Base-by-base conservation (phyloP, 2,797 vertebrate genomes). In the Scolopax rusticola region DNA sequence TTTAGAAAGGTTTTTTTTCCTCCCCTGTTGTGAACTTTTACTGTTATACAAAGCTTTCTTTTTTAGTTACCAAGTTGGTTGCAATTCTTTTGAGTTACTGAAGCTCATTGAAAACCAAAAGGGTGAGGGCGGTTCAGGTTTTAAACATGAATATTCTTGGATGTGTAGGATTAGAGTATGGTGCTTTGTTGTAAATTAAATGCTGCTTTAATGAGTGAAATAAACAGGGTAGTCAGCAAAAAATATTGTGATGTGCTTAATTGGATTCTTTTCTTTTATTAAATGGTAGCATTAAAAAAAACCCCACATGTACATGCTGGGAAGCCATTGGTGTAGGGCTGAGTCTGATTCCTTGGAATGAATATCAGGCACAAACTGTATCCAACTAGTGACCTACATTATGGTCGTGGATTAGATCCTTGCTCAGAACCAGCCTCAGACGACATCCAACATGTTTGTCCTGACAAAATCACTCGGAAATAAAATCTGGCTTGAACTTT, bases 21-120 rank as follows among this genome's bases (percentile, higher is more conserved):
- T 95, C 81, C 81, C 86, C 93, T 84, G 54, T 93, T 95, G 95
- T 91, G 96, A 96, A 96, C 95, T 94, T 96, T 93, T 92, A 71
- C 82, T 24, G 16, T 96, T 96, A 41, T 88, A 94, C 57, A 96
- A 96, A 97, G 96, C 84, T 88, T 89, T 95, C 94, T 93, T 65
- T 95, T 96, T 93, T 71, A 87, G 94, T 80, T 94, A 79, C 56
- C 85, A 77, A 95, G 94, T 90, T 95, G 91, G 93, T 68, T 91
- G 80, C 67, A 82, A 84, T 94, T 90, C 95, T 95, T 96, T 96
- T 96, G 93, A 96, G 89, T 96, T 95, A 91, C 74, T 91, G 77
- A 91, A 95, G 67, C 91, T 90, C 88, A 68, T 43, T 93, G 90
- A 87, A 97, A 95, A 68, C 87, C 48, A 70, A 71, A 94, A 90